Evolutionary conservation across 1,140 invertebrate genomes (phyloP).

Genomic region (Tachypleus tridentatus): DNA sequence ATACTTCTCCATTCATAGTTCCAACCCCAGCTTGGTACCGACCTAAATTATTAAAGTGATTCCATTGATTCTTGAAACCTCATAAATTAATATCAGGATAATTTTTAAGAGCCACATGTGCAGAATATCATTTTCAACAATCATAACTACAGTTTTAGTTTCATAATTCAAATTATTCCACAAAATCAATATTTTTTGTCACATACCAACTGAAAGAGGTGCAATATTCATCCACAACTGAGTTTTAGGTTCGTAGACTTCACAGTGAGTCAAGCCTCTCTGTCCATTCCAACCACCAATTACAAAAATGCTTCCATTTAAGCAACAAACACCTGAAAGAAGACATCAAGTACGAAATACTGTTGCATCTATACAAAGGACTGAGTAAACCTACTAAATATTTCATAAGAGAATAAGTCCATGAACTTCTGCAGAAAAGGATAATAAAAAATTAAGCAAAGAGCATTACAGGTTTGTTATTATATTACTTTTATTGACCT

Average conservation of each 20-base stretch:
- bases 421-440: too few relatives aligned
- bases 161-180: too few relatives aligned
- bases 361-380: neutral
- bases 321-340: constrained; percentile 51
- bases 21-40: constrained; percentile 57
- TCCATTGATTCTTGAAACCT: neutral
- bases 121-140: too few relatives aligned
- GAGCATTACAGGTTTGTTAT: too few relatives aligned
- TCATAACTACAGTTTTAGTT: too few relatives aligned
- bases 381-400: too few relatives aligned
- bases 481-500: too few relatives aligned
- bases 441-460: too few relatives aligned
- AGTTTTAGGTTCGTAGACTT: constrained; percentile 50
- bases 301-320: constrained; percentile 56
- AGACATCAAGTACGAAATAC: constrained; percentile 1
- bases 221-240: constrained; percentile 53
- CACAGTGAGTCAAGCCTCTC: constrained; percentile 55
- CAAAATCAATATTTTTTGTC: too few relatives aligned
- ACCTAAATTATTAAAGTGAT: constrained; percentile 33
- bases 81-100: neutral
- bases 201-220: constrained; percentile 47
- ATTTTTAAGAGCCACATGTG: too few relatives aligned
- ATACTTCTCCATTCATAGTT: constrained; percentile 35
- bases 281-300: constrained; percentile 71
- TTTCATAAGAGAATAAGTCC: too few relatives aligned